Evolutionary conservation across 2,113 vertebrate genomes (phyloP).

Genomic region (Oncorhynchus keta): DNA sequence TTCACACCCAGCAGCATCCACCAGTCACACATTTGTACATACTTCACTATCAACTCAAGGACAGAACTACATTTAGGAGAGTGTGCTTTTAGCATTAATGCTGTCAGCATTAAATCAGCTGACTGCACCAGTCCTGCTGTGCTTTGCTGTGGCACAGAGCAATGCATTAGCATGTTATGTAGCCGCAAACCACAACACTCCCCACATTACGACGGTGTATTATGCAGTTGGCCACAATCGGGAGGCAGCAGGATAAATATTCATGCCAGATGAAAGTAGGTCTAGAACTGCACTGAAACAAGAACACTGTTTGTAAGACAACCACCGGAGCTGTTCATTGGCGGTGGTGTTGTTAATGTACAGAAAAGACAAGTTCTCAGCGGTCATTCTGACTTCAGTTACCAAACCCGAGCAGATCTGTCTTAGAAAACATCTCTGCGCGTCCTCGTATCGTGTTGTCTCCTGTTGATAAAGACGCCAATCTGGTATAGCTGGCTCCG

Average conservation of each 20-base stretch:
- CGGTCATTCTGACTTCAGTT: too few relatives aligned
- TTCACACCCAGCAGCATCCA: too few relatives aligned
- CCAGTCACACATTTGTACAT: too few relatives aligned
- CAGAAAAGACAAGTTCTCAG: too few relatives aligned
- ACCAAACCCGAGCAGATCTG: too few relatives aligned
- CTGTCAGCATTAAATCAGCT: not conserved
- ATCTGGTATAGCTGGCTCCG: too few relatives aligned
- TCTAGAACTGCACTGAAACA: not conserved
- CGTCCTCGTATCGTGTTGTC: too few relatives aligned
- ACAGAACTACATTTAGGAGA: not conserved
- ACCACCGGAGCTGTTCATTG: too few relatives aligned
- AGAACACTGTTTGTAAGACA: not conserved
- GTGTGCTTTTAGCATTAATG: not conserved
- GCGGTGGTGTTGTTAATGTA: too few relatives aligned
- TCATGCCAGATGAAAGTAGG: conserved; percentile 11
- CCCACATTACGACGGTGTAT: conserved; percentile 45
- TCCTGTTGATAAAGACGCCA: too few relatives aligned
- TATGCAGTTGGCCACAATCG: conserved; percentile 48
- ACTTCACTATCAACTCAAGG: too few relatives aligned
- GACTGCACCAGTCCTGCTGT: not conserved
- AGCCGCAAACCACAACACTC: conserved; percentile 18
- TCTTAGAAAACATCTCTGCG: too few relatives aligned
- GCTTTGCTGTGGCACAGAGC: not conserved
- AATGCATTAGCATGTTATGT: conserved; percentile 1
- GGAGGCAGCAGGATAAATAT: conserved; percentile 44